These are phyloP conservation scores for Drosophila anceps DNA, from an alignment of 2,888 invertebrate genomes.

Conservation along the genomic window DNA sequence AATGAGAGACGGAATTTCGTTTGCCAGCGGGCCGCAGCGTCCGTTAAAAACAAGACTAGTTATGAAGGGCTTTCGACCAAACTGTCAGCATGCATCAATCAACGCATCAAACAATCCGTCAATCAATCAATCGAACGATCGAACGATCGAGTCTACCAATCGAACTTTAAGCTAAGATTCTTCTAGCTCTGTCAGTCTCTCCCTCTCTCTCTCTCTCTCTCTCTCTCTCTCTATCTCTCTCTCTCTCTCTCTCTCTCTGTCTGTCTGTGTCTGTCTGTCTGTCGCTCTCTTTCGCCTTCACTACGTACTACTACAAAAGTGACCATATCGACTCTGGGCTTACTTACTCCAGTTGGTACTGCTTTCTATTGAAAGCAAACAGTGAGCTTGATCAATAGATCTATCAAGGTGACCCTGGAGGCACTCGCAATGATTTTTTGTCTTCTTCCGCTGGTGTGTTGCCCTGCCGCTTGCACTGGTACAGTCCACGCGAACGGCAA, in stretches of 20 bases:
- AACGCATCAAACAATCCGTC: not conserved
- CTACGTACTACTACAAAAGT: too few relatives aligned
- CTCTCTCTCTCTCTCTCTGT: not conserved
- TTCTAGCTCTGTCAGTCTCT: not conserved
- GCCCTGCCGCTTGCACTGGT: slow-evolving; percentile 6
- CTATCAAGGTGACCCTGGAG: too few relatives aligned
- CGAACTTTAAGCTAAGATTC: not conserved
- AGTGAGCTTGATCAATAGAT: too few relatives aligned
- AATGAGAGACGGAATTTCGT: not conserved
- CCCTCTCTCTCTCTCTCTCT: not conserved
- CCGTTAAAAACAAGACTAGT: not conserved
- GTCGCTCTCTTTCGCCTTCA: too few relatives aligned
- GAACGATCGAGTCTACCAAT: not conserved
- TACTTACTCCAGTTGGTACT: too few relatives aligned
- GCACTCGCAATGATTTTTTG: not conserved
- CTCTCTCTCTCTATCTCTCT: not conserved
- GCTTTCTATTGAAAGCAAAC: too few relatives aligned
- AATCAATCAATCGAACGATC: not conserved
- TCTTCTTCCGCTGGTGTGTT: slow-evolving; percentile 9
- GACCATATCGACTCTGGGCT: too few relatives aligned
- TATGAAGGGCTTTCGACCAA: slow-evolving; percentile 21
- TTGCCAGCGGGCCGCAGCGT: not conserved
- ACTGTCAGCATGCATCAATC: slow-evolving; percentile 10
- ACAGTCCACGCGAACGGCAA: slow-evolving; percentile 3
- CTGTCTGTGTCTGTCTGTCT: too few relatives aligned